Base-by-base conservation (phyloP, 1,140 invertebrate genomes). In the Aphis craccivora region DNA sequence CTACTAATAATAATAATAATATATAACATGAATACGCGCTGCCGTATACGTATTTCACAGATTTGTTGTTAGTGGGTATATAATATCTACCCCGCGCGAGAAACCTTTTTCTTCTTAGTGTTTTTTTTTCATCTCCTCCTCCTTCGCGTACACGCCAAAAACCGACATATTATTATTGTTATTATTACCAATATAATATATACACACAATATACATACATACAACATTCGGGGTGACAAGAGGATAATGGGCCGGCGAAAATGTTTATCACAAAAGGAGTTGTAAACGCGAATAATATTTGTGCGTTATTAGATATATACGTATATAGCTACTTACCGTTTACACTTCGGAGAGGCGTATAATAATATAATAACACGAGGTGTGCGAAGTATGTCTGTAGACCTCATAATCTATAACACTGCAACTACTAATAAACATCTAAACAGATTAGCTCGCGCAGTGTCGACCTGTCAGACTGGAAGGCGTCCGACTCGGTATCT, bases 241-340 rank as follows among this genome's bases (percentile, higher is more conserved):
- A 83, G 91, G 67, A 92, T 92, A 89, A 89, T 89, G 88, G 87
- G 45, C n/a, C 87, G 87, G 86, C 45, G 86, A 35, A 89, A 89
- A 89, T 89, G 53, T 55, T 40, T 55, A 55, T 55, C 84, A 40
- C 25, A 43, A 88, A 88, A 53, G 30, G 60, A 76, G 51, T 51
- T 55, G 45, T 23, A 18, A 6, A 48, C n/a, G 88, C 53, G 45
- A 51, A 51, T 53, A 35, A 20, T n/a, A 6, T 40, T 18, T 76
- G n/a, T n/a, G 14, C 48, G 48, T 51, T 51, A 51, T 76, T 76
- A n/a, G 30, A 76, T 76, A 76, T 67, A 67, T n/a, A n/a, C 18
- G n/a, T 67, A 55, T 60, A 11, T 67, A n/a, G 30, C 30, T 76
- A 76, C 60, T 76, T 35, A 76, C 60, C 60, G 14, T 76, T 76